Evolutionary conservation across 2,113 vertebrate genomes (phyloP), one percentile per base, ranked within the genome.

Genomic region (Leucosticte australis): DNA sequence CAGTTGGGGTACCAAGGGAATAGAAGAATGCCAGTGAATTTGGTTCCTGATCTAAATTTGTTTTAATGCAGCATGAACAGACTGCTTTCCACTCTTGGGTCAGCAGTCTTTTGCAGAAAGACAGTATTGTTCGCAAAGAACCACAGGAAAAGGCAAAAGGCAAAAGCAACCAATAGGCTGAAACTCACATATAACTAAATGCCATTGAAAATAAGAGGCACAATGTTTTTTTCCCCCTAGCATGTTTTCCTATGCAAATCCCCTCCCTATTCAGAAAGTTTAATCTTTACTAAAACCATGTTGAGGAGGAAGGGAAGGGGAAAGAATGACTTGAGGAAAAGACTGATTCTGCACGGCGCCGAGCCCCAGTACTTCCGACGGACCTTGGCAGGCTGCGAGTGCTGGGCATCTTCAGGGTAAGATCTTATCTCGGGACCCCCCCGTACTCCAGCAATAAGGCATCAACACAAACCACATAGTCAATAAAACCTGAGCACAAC

Each of bases 21-120:
- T 97, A 97, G 87, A 98, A 94, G 97, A 97, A 98, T 97, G 98
- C 93, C 94, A 95, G 41, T 82, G 95, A 97, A 96, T 97, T 94
- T 97, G 94, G 96, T 95, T 97, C 94, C 91, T 94, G 95, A 96
- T 97, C 96, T 97, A 95, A 97, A 97, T 97, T 96, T 97, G 89
- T 91, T 96, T 97, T 97, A 97, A 97, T 89, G 82, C 71, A 91
- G 95, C 97, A 94, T 97, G 97, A 98, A 95, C 79, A 92, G 96
- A 79, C 96, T 96, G 96, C 97, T 96, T 97, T 96, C 85, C 68
- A 88, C 96, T 97, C 94, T 90, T 62, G 96, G 97, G 95, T 97
- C 97, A 97, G 89, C 83, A 81, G 44, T 76, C 92, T 96, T 93
- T 87, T 81, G 88, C 84, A 97, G 93, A 97, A 96, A 95, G 91